Percentiles rank a stretch among this genome's conserved stretches.
Evolutionary conservation across 2,888 invertebrate species (phyloP).

Genomic region (Buathra laborator): DNA sequence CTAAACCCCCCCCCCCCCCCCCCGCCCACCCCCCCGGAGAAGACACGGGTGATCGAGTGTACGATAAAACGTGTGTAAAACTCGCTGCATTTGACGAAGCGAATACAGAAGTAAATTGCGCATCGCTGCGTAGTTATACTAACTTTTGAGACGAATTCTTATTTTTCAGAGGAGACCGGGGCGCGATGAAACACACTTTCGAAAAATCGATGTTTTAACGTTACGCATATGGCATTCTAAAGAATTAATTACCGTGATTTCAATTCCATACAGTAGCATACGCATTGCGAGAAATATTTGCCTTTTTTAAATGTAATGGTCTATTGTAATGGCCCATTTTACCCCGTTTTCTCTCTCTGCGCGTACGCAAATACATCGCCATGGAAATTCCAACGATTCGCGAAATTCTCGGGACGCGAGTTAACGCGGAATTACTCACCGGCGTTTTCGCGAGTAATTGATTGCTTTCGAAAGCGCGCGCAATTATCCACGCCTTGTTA

Average conservation of each 20-base stretch:
- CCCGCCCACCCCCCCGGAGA: background rate
- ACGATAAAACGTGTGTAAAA: conserved; percentile 14
- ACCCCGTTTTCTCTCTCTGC: too few relatives aligned
- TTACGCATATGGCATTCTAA: too few relatives aligned
- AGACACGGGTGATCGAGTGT: background rate
- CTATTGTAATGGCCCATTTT: too few relatives aligned
- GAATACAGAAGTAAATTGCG: background rate
- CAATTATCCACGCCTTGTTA: conserved; percentile 69
- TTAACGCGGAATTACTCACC: conserved; percentile 16
- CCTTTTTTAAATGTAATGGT: too few relatives aligned
- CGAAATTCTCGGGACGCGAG: conserved; percentile 41
- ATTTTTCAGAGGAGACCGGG: background rate
- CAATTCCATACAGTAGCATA: too few relatives aligned
- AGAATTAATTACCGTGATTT: too few relatives aligned
- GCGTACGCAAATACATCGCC: conserved; percentile 17
- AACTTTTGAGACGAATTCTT: background rate
- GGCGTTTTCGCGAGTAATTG: conserved; percentile 63
- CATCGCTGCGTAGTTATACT: conserved; percentile 8
- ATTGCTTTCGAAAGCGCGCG: conserved; percentile 75
- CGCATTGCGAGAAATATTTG: too few relatives aligned
- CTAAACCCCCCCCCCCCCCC: too few relatives aligned
- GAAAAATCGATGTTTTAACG: too few relatives aligned
- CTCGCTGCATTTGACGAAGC: conserved; percentile 24
- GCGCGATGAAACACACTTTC: conserved; percentile 1
- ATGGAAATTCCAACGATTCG: conserved; percentile 42